Evolutionary conservation across 1,140 invertebrate species (phyloP), one percentile per base, ranked within the genome.

Genomic region (Condylostylus longicornis): DNA sequence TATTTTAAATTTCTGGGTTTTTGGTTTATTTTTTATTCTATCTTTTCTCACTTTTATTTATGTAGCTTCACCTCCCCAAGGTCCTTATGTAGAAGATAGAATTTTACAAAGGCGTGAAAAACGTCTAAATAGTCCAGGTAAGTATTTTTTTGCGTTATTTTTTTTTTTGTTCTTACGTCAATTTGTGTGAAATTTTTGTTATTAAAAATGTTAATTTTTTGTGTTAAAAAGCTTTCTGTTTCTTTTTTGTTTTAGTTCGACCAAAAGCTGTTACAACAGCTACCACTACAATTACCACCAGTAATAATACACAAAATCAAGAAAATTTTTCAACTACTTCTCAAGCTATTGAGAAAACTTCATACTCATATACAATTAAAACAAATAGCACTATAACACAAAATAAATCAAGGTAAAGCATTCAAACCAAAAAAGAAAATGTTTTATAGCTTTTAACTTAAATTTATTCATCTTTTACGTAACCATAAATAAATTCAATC

Each of bases 21-120:
- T n/a, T n/a, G n/a, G n/a, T n/a, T n/a, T n/a, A n/a, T n/a, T n/a
- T n/a, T n/a, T n/a, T n/a, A n/a, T n/a, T n/a, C 40, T 44, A 37
- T 29, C 18, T 32, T 32, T 36, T 25, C 23, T 8, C 7, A 25
- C 7, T 8, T 25, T 25, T 25, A 7, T 25, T 25, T n/a, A 8
- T 25, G 7, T n/a, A 35, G 38, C 18, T 33, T 17, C 15, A 29
- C 9, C 30, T 40, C 50, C 54, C 35, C 46, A 23, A 33, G 54
- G 54, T 36, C 40, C 42, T 41, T 58, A 58, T 46, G 57, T 58
- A 33, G 54, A 58, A 58, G 54, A 58, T 52, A 54, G 54, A 25
- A 58, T 58, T 34, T 38, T 58, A 13, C 54, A 57, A 45, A 53
- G 54, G 47, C 54, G 54, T 38, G 54, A 58, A 42, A 44, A 52